Conservation (phyloP, 2,888 invertebrate species). For the Heliconius ethilla region DNA sequence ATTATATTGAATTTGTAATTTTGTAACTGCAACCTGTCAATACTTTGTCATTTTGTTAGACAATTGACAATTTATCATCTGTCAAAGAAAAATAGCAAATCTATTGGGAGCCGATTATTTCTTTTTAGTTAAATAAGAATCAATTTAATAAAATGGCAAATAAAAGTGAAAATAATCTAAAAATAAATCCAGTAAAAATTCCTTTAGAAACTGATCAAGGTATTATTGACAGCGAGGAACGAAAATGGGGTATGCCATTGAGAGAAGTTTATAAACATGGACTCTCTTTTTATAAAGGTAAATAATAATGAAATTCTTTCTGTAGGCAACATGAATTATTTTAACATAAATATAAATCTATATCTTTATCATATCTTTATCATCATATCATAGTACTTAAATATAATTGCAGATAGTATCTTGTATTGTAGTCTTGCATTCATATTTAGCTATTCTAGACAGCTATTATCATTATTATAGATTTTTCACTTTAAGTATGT, state of each 20-base stretch:
- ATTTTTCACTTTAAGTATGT: neutral
- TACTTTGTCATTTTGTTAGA: conserved; percentile 6
- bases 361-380: neutral
- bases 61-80: conserved; percentile 10
- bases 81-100: conserved; percentile 18
- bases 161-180: conserved; percentile 59
- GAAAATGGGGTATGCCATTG: conserved; percentile 86
- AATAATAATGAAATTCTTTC: neutral
- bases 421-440: neutral
- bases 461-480: conserved; percentile 16
- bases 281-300: conserved; percentile 96
- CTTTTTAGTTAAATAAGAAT: conserved; percentile 11
- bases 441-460: neutral
- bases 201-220: conserved; percentile 77
- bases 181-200: conserved; percentile 70
- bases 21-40: conserved; percentile 11
- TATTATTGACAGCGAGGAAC: conserved; percentile 74
- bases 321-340: neutral
- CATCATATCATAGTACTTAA: neutral
- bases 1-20: neutral
- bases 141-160: conserved; percentile 56
- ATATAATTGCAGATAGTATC: neutral
- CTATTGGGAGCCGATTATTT: conserved; percentile 17
- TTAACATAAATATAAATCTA: neutral
- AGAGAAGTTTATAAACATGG: conserved; percentile 94